Percentiles rank a stretch among this genome's conserved stretches.
These are phyloP conservation scores for Anthopleura sola DNA, from an alignment of 64 coral and sea anemone genomes.

Conservation along the genomic window DNA sequence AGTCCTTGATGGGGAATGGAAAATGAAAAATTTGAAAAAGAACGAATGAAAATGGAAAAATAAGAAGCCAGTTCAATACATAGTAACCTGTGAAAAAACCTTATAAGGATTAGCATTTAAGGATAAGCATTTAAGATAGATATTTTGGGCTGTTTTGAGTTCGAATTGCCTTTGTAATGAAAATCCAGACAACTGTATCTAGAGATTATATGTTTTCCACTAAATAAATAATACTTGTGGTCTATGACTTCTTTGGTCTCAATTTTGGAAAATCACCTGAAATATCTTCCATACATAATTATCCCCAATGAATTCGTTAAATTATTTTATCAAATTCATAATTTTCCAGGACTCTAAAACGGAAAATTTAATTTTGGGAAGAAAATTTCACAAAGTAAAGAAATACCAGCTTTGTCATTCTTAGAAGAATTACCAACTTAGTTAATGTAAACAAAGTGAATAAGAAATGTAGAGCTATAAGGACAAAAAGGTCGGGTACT, in stretches of 20 bases:
- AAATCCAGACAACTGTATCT: not conserved
- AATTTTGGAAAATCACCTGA: not conserved
- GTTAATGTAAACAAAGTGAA: slow-evolving; percentile 1
- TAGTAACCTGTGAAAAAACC: too few species aligned
- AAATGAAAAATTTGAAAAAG: not conserved
- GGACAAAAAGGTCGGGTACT: not conserved
- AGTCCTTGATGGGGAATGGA: not conserved
- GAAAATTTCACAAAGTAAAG: not conserved
- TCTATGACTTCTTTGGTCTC: not conserved
- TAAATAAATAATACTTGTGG: not conserved
- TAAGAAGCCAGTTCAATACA: not conserved
- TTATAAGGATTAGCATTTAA: not conserved
- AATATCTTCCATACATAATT: not conserved
- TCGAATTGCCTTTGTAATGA: not conserved
- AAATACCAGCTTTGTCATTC: not conserved
- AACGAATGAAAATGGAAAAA: not conserved
- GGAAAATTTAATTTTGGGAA: not conserved
- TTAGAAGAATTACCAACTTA: not conserved
- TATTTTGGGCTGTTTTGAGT: not conserved
- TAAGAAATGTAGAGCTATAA: not conserved
- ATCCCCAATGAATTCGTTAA: not conserved
- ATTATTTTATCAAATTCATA: not conserved
- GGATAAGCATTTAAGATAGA: not conserved
- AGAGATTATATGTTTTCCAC: not conserved
- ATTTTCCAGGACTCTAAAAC: not conserved